Conservation (phyloP, 2,113 vertebrate species). For the Boulengeromyrus knoepffleri region DNA sequence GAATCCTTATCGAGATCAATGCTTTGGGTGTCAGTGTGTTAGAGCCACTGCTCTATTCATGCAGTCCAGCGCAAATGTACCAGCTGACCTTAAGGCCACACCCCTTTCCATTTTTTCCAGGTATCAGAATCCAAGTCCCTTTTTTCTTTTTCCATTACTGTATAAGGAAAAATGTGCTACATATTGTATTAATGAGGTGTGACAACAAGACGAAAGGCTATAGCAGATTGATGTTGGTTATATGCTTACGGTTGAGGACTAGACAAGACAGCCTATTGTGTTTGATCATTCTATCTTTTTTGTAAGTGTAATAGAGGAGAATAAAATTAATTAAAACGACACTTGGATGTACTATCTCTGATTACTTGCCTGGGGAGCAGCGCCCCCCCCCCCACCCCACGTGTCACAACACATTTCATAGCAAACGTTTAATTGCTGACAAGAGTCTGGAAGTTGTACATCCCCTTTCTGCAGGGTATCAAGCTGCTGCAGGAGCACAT, state of each 20-base stretch:
- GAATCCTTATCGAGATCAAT: not conserved
- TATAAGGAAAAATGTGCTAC: not conserved
- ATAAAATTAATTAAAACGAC: not conserved
- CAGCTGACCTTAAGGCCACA: not conserved
- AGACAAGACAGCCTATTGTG: not conserved
- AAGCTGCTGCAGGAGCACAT: not conserved
- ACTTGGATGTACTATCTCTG: not conserved
- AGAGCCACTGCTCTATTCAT: not conserved
- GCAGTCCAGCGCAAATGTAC: not conserved
- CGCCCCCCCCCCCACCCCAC: not conserved
- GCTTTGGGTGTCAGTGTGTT: not conserved
- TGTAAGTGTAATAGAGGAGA: not conserved
- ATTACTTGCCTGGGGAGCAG: not conserved
- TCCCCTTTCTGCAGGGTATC: constrained; percentile 1
- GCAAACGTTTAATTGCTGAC: not conserved
- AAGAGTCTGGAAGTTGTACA: not conserved
- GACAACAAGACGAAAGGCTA: not conserved
- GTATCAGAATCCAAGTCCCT: not conserved
- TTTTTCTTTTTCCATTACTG: not conserved
- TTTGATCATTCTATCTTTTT: not conserved
- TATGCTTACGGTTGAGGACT: not conserved
- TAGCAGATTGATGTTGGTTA: not conserved
- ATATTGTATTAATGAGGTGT: not conserved
- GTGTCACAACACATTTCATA: not conserved
- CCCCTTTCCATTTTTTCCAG: not conserved